Conservation (phyloP, 30 jellyfish, hydroid and myxozoan species). For the Aurelia sp. region DNA sequence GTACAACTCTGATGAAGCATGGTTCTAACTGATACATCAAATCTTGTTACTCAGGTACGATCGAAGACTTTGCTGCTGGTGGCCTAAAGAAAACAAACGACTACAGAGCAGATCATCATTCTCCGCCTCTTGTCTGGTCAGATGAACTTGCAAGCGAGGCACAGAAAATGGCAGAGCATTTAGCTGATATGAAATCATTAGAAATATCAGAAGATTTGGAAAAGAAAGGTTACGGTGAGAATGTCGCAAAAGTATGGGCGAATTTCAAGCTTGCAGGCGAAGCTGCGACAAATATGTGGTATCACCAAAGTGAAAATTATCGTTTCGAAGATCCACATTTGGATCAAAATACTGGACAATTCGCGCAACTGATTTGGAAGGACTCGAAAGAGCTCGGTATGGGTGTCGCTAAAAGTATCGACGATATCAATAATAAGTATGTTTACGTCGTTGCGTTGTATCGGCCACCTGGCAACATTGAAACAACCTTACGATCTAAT, state of each 20-base stretch:
- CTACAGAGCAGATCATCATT: constrained; percentile 90
- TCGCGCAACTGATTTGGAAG: constrained; percentile 98
- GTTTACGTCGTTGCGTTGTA: constrained; percentile 97
- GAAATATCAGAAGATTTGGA: constrained; percentile 93
- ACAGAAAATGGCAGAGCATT: constrained; percentile 95
- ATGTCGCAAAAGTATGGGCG: constrained; percentile 99
- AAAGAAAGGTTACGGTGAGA: constrained; percentile 96
- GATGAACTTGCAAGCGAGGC: constrained; percentile 97
- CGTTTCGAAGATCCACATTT: constrained; percentile 94
- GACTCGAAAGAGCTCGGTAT: constrained; percentile 96
- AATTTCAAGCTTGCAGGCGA: constrained; percentile 96
- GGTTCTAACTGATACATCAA: too few relatives aligned
- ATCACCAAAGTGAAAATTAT: constrained; percentile 86
- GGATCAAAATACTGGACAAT: constrained; percentile 98
- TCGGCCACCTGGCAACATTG: constrained; percentile 98
- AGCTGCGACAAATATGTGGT: constrained; percentile 99
- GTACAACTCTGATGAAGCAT: too few relatives aligned
- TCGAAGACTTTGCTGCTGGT: constrained; percentile 98
- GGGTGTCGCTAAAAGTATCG: constrained; percentile 99
- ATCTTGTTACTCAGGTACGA: constrained; percentile 71
- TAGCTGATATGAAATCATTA: constrained; percentile 91
- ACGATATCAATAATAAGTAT: constrained; percentile 92
- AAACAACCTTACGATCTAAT: constrained; percentile 87
- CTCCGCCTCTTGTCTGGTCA: constrained; percentile 93
- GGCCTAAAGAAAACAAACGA: constrained; percentile 91